Percentiles rank a stretch among this genome's conserved stretches.
Conservation (phyloP, 2,797 vertebrate genomes). For the Spondyliosoma cantharus region DNA sequence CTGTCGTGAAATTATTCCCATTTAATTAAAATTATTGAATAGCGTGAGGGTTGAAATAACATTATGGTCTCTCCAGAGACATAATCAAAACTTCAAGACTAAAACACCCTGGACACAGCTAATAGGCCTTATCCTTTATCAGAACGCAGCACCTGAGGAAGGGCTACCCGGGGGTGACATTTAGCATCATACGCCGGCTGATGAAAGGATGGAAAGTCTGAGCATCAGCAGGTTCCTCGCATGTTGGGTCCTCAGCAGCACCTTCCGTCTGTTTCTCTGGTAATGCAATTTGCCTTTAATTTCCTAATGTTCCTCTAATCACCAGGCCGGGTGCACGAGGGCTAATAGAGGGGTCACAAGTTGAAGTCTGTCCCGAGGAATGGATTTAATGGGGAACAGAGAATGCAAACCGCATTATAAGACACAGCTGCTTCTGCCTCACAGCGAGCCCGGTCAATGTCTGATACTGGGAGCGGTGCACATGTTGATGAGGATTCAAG, state of each 20-base stretch:
- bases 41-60: slow-evolving; percentile 38
- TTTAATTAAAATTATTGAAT: slow-evolving; percentile 27
- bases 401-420: slow-evolving; percentile 85
- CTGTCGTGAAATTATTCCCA: slow-evolving; percentile 8
- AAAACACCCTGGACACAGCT: slow-evolving; percentile 51
- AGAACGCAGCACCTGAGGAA: slow-evolving; percentile 64
- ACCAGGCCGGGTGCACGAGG: slow-evolving; percentile 78
- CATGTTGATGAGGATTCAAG: slow-evolving; percentile 21
- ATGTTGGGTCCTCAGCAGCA: slow-evolving; percentile 75
- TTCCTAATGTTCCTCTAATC: slow-evolving; percentile 89
- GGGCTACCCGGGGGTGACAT: slow-evolving; percentile 75
- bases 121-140: slow-evolving; percentile 56
- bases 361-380: slow-evolving; percentile 83
- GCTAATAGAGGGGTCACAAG: slow-evolving; percentile 85
- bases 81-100: slow-evolving; percentile 39
- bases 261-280: slow-evolving; percentile 84
- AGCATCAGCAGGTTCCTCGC: slow-evolving; percentile 79
- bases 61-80: slow-evolving; percentile 15
- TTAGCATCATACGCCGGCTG: slow-evolving; percentile 60
- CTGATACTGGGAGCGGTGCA: slow-evolving; percentile 26
- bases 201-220: slow-evolving; percentile 68
- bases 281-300: slow-evolving; percentile 88
- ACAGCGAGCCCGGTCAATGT: slow-evolving; percentile 34
- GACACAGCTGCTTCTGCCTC: slow-evolving; percentile 69
- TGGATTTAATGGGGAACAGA: slow-evolving; percentile 84